phyloP scores from a whole-genome alignment of 2,113 vertebrate genomes.

The Trematocara unimaculatum region DNA sequence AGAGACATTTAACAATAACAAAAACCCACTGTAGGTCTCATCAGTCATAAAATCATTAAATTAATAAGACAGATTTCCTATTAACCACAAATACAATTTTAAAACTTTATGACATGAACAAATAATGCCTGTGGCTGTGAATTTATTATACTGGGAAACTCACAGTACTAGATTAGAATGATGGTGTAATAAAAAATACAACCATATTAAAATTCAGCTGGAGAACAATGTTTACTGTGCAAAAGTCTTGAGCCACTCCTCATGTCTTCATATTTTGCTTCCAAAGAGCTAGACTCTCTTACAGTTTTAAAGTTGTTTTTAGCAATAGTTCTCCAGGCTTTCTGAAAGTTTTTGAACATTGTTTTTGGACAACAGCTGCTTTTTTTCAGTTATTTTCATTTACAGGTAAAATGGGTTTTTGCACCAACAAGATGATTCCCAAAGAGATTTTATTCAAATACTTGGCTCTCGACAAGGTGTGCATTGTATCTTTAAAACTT shows the following conservation, averaged over 20 bases:
- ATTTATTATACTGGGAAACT: not conserved
- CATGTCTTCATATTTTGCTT: not conserved
- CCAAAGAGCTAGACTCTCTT: not conserved
- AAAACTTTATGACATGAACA: not conserved
- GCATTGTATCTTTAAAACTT: not conserved
- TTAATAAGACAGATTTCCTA: not conserved
- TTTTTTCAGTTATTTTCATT: not conserved
- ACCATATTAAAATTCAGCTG: not conserved
- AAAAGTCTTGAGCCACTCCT: not conserved
- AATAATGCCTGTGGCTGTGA: not conserved
- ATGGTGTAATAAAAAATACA: not conserved
- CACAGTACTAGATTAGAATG: not conserved
- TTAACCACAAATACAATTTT: not conserved
- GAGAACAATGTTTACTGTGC: not conserved
- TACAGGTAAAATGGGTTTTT: not conserved
- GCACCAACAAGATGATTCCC: not conserved
- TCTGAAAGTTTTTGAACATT: not conserved
- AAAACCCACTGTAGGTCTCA: not conserved
- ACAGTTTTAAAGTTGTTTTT: not conserved
- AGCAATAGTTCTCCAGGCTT: not conserved
- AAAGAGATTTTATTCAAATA: not conserved
- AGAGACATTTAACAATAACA: not conserved
- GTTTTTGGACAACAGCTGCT: not conserved
- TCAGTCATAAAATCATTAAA: not conserved
- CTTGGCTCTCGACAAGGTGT: not conserved